Evolutionary conservation across 2,113 vertebrate genomes (phyloP), one percentile per base, ranked within the genome.

Genomic region (Chlorocebus sabaeus): DNA sequence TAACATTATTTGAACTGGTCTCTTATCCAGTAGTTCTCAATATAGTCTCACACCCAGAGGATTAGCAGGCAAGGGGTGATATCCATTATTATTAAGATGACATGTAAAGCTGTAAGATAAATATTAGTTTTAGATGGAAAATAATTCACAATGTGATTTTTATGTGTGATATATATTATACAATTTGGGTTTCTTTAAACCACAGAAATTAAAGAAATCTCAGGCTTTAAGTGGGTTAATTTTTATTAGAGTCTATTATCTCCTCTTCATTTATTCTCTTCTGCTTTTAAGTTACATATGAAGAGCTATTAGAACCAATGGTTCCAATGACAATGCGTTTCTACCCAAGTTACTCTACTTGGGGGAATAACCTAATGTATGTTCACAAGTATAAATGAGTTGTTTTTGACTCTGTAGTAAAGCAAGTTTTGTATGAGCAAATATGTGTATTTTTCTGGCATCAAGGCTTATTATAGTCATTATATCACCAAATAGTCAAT

Each of bases 11-110:
- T 16, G 18, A 64, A 13, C 61, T 88, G 35, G 7, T 11, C 17
- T 13, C 17, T 86, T 40, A 64, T 22, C 6, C 57, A 75, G n/a
- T 23, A 82, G 61, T 89, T 73, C 9, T 87, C 17, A 55, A 35
- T 4, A 59, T 61, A n/a, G 0, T 83, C 13, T 73, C 16, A 12
- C 0, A 80, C 27, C 2, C 10, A 25, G 2, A 32, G 1, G 25
- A 23, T 32, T n/a, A 30, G 0, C 17, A 13, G 9, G 14, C 48
- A 81, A 11, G 18, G 20, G 14, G 8, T 75, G 13, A 80, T 81
- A 17, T 2, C 72, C 22, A 45, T 25, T 55, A 64, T 68, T 22
- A 40, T 79, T 9, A 96, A 38, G 30, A 76, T 64, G 5, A 1
- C 14, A 27, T 45, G 11, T 35, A 52, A 88, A 93, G 18, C 0